Evolutionary conservation across 2,888 invertebrate species (phyloP).

Genomic region (Pristionchus fissidentatus): DNA sequence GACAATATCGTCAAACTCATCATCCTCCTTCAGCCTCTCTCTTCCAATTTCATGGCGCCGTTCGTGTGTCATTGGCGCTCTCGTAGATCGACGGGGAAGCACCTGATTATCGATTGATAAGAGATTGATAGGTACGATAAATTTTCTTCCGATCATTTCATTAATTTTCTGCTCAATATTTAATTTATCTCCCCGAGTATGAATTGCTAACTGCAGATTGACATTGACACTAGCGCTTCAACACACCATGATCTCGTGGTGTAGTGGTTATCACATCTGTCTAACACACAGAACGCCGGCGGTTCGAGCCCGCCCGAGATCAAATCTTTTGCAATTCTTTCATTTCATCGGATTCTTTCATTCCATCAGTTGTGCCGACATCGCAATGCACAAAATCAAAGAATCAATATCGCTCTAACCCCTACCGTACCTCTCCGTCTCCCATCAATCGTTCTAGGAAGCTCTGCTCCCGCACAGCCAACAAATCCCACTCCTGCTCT

Average conservation of each 20-base stretch:
- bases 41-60: not conserved
- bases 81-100: not conserved
- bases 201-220: too few species aligned
- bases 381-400: not conserved
- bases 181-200: too few species aligned
- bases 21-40: not conserved
- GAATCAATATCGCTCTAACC: not conserved
- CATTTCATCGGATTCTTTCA: too few species aligned
- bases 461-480: conserved; percentile 13
- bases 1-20: not conserved
- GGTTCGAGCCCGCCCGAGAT: conserved; percentile 66
- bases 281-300: conserved; percentile 68
- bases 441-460: conserved; percentile 35
- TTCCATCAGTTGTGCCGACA: too few species aligned
- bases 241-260: too few species aligned
- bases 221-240: too few species aligned
- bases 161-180: too few species aligned
- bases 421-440: conserved; percentile 7
- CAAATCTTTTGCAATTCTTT: conserved; percentile 50
- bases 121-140: too few species aligned
- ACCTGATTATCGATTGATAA: not conserved
- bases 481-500: conserved; percentile 34
- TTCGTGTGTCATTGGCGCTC: not conserved
- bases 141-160: too few species aligned
- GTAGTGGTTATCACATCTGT: conserved; percentile 66